A percentile compares a stretch with the other conserved stretches of the same genome.
Evolutionary conservation across 2,797 vertebrate genomes (phyloP).

Genomic region (Thripadectes ignobilis): DNA sequence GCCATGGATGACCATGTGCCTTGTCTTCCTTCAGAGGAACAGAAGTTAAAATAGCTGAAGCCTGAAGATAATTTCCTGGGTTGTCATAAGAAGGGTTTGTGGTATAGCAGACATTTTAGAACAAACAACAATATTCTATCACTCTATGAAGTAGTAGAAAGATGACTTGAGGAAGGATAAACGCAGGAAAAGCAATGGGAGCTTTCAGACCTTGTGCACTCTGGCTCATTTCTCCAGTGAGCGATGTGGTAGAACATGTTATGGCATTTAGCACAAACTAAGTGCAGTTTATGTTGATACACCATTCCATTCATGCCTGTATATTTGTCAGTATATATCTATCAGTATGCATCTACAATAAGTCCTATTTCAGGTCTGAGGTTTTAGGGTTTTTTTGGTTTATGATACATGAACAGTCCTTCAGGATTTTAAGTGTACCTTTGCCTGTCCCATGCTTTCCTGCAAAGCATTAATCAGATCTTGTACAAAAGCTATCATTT

Average conservation of each 20-base stretch:
- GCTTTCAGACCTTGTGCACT: neutral
- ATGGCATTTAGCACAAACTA: neutral
- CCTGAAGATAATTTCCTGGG: neutral
- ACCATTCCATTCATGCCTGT: neutral
- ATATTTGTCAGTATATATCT: neutral
- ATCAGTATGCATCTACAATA: neutral
- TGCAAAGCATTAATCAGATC: fast-evolving
- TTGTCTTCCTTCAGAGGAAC: neutral
- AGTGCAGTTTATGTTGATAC: neutral
- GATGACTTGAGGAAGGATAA: neutral
- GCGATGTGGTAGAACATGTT: neutral
- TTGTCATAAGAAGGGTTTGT: neutral
- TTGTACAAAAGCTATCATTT: neutral
- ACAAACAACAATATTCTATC: neutral
- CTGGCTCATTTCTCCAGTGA: neutral
- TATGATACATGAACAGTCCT: neutral
- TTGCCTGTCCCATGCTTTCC: neutral
- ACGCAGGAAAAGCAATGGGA: neutral
- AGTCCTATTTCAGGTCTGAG: neutral
- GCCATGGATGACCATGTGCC: neutral
- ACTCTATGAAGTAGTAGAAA: neutral
- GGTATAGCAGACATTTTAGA: neutral
- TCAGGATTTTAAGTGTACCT: neutral
- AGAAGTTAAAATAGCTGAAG: neutral
- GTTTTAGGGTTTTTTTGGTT: neutral